Conservation (phyloP, 2,113 vertebrate species). For the Numenius arquata region DNA sequence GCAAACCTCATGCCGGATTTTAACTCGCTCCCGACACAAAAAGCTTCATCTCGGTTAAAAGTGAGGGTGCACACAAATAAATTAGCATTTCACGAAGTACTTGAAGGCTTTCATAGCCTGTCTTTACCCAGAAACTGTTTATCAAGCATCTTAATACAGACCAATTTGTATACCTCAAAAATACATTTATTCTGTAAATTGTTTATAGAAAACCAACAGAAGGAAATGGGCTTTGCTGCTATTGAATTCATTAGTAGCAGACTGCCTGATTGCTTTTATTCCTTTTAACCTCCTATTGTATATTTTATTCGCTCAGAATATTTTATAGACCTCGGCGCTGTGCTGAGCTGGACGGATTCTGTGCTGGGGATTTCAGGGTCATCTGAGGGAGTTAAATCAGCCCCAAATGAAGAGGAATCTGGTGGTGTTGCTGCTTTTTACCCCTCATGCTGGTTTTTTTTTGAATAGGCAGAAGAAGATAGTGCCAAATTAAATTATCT, state of each 20-base stretch:
- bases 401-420: not conserved
- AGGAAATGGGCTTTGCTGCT: conserved; percentile 63
- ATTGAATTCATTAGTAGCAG: conserved; percentile 65
- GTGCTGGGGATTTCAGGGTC: not conserved
- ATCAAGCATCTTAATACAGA: conserved; percentile 60
- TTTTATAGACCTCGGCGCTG: not conserved
- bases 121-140: conserved; percentile 62
- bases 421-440: rapidly evolving
- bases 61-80: not conserved
- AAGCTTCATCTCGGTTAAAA: not conserved
- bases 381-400: not conserved
- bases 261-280: conserved; percentile 50
- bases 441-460: not conserved
- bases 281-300: conserved; percentile 36
- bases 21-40: conserved; percentile 1
- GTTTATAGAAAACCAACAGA: conserved; percentile 61
- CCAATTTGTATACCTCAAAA: conserved; percentile 60
- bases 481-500: not conserved
- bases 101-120: conserved; percentile 40
- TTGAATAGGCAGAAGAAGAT: not conserved
- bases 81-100: conserved; percentile 24
- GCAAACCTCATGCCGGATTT: not conserved
- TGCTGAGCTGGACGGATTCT: not conserved
- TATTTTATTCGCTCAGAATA: conserved; percentile 30
- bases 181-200: conserved; percentile 67